phyloP scores from a whole-genome alignment of 2,888 invertebrate species.

The Melolontha melolontha region DNA sequence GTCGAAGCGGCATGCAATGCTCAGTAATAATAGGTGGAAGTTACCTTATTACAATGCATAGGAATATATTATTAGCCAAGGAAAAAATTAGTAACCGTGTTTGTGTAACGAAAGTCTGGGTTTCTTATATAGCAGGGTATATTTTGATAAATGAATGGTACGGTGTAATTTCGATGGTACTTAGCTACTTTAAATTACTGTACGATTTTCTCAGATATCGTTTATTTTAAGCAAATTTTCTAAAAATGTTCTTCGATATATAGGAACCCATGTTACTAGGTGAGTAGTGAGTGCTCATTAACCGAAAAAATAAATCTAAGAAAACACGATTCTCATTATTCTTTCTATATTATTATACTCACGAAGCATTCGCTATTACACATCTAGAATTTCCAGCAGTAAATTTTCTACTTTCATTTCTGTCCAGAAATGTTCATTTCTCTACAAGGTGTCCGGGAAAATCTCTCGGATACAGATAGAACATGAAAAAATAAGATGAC shows the following conservation, averaged over 20 bases:
- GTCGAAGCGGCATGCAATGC: conserved; percentile 56
- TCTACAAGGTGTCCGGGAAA: too few species aligned
- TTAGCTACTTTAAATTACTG: conserved; percentile 15
- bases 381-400: too few species aligned
- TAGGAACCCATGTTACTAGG: conserved; percentile 14
- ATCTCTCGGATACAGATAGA: too few species aligned
- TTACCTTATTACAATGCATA: conserved; percentile 43
- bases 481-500: too few species aligned
- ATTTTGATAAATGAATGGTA: conserved; percentile 6
- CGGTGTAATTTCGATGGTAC: conserved; percentile 17
- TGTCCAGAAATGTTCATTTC: too few species aligned
- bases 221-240: conserved; percentile 32
- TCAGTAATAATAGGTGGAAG: conserved; percentile 55
- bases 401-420: too few species aligned
- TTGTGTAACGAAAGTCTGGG: conserved; percentile 35
- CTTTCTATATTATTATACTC: too few species aligned
- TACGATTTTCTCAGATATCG: conserved; percentile 16
- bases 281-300: background rate
- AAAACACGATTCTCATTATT: too few species aligned
- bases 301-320: too few species aligned
- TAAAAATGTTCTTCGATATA: conserved; percentile 17
- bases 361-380: too few species aligned
- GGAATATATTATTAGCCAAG: conserved; percentile 40
- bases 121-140: conserved; percentile 29
- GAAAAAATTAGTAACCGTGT: conserved; percentile 37